phyloP scores from a whole-genome alignment of 2,888 invertebrate genomes.

The Villa cingulata region DNA sequence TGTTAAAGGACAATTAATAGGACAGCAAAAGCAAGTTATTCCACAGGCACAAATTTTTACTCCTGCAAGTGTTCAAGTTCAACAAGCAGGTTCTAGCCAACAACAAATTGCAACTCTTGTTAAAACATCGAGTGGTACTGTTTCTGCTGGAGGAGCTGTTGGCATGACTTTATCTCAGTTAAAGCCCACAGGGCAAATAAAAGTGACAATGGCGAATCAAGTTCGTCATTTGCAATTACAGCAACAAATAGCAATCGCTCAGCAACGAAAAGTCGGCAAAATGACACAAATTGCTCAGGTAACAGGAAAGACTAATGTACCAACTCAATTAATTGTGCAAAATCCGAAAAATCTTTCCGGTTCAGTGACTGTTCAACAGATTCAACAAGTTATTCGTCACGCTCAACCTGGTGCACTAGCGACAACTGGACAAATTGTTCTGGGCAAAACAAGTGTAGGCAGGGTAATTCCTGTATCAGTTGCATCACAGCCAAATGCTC shows the following conservation, averaged over 20 bases:
- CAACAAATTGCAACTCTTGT: conserved; percentile 33
- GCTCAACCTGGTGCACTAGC: conserved; percentile 36
- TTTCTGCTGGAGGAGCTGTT: conserved; percentile 28
- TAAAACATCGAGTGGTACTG: conserved; percentile 34
- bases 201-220: conserved; percentile 46
- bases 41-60: conserved; percentile 44
- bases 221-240: conserved; percentile 51
- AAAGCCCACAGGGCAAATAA: conserved; percentile 35
- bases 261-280: conserved; percentile 46
- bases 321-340: conserved; percentile 59
- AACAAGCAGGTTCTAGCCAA: conserved; percentile 23
- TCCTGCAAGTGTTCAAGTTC: conserved; percentile 38
- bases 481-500: conserved; percentile 38
- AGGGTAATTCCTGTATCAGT: conserved; percentile 55
- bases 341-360: conserved; percentile 42
- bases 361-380: conserved; percentile 57
- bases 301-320: conserved; percentile 38
- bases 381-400: conserved; percentile 59
- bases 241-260: conserved; percentile 41
- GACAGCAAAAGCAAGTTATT: conserved; percentile 35
- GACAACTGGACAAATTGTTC: conserved; percentile 41
- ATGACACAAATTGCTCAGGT: conserved; percentile 40
- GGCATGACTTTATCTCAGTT: conserved; percentile 34
- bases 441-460: conserved; percentile 46
- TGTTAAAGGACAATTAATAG: conserved; percentile 40